Conservation (phyloP, 1,140 invertebrate species). For the Drosophila pallidifrons region DNA sequence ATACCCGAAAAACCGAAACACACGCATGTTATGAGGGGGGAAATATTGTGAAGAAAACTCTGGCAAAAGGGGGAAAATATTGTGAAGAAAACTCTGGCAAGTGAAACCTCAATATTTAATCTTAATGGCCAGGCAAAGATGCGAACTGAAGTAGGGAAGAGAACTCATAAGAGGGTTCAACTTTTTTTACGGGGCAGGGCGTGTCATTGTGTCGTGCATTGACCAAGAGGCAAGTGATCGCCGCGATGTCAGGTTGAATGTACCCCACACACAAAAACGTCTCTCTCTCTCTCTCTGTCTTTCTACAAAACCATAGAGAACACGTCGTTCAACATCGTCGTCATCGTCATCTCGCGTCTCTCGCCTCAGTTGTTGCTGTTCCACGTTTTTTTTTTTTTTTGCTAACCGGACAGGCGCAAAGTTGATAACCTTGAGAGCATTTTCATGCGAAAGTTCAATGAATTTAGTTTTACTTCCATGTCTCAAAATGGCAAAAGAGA, state of each 20-base stretch:
- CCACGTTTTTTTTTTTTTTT: conserved; percentile 38
- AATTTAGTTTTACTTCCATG: conserved; percentile 84
- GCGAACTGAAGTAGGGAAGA: not conserved
- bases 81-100: not conserved
- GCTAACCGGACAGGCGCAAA: conserved; percentile 76
- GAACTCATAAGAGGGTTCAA: too few relatives aligned
- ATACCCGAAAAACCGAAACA: conserved; percentile 8
- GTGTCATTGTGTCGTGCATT: conserved; percentile 39
- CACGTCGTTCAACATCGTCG: conserved; percentile 43
- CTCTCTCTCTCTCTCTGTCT: conserved; percentile 20
- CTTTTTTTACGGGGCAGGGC: too few relatives aligned
- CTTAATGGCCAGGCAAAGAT: not conserved
- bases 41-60: not conserved
- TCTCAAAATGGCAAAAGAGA: conserved; percentile 47
- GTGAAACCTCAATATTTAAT: conserved; percentile 6
- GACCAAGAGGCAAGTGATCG: conserved; percentile 44
- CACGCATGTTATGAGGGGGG: not conserved
- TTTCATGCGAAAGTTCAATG: conserved; percentile 85
- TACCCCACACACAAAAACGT: conserved; percentile 51
- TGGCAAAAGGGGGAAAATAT: too few relatives aligned
- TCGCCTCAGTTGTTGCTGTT: conserved; percentile 37
- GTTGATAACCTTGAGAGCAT: conserved; percentile 85
- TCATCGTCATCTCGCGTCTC: conserved; percentile 6
- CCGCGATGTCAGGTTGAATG: conserved; percentile 66
- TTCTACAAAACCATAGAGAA: conserved; percentile 67